Evolutionary conservation across 2,888 invertebrate species (phyloP), one percentile per base, ranked within the genome.

Genomic region (Drosophila nr. perissopoda): DNA sequence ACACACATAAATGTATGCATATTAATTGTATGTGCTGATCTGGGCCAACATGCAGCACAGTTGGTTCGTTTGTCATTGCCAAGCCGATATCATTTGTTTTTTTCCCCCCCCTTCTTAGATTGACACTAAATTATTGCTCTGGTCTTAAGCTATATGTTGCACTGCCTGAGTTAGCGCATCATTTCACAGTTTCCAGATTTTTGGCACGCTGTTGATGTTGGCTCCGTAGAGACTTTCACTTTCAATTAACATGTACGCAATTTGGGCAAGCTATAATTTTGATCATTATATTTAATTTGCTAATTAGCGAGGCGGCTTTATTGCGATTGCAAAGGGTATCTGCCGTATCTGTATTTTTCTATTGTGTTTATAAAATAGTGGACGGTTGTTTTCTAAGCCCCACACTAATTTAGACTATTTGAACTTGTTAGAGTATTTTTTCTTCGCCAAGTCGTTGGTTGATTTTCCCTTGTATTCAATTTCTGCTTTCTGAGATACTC

Each of bases 231-330:
- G 25, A 60, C 87, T 84, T 84, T 89, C 78, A 76, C 87, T 81
- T 71, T 69, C 57, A 68, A 63, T 68, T 74, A 25, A 36, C 57
- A 57, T 64, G 48, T 68, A 21, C 25, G 29, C 40, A 67, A 72
- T 71, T 57, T 69, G 69, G 66, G 72, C 63, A 42, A 68, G 33
- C 36, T 58, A 54, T 67, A 58, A 71, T 45, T 69, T 65, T 33
- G 57, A 57, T 60, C 69, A 89, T 83, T 83, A 71, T 36, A 71
- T 67, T 48, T 73, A 83, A 83, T 87, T 75, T 54, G 63, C 57
- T 65, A 80, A 72, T 74, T 61, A 74, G 64, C 21, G 53, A 45
- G 36, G 25, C 34, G 29, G 31, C 53, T 18, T 45, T 61, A 31
- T 18, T 59, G 69, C 51, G 40, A 61, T 54, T 18, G 11, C 13